A percentile compares a stretch with the other conserved stretches of the same genome.
Evolutionary conservation across 2,888 invertebrate genomes (phyloP).

Genomic region (Phragmatobia fuliginosa): DNA sequence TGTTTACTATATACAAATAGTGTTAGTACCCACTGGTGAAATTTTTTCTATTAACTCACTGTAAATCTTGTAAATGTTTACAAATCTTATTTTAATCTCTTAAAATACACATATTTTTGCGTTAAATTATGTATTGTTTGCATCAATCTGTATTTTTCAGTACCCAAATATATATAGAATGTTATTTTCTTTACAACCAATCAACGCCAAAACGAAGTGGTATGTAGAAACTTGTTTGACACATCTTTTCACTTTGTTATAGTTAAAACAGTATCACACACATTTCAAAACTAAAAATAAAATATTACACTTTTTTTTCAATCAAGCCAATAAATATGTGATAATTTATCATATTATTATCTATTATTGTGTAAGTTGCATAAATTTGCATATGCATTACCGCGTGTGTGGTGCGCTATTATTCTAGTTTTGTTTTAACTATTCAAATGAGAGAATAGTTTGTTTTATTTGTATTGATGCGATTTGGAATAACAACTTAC

Average conservation of each 20-base stretch:
- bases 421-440: neutral
- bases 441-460: neutral
- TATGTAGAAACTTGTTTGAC: neutral
- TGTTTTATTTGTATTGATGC: neutral
- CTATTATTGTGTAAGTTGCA: neutral
- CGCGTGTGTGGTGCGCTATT: neutral
- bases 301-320: neutral
- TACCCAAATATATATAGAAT: neutral
- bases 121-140: neutral
- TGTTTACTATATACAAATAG: neutral
- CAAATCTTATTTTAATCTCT: neutral
- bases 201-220: neutral
- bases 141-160: neutral
- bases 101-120: neutral
- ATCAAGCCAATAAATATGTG: neutral
- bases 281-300: neutral
- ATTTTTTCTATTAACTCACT: no score
- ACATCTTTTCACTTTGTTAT: neutral
- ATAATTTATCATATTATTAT: neutral
- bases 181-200: neutral
- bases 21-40: neutral
- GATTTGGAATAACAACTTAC: neutral
- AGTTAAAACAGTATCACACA: neutral
- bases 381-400: neutral
- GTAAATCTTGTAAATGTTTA: neutral